phyloP scores from a whole-genome alignment of 2,888 invertebrate genomes.

The Mayetiola destructor region DNA sequence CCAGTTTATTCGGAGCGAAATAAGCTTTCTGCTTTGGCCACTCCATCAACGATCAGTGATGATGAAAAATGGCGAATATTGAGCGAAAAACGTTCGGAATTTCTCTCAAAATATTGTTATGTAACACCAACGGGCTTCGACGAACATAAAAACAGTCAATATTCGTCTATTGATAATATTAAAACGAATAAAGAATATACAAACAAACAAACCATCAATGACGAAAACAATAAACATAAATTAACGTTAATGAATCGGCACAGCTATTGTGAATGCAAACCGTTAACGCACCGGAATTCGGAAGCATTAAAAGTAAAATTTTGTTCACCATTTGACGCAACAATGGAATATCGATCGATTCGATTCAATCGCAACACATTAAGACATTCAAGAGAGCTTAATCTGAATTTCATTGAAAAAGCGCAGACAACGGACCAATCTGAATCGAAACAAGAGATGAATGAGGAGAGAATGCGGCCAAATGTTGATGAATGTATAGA shows the following conservation, averaged over 20 bases:
- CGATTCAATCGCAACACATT: not conserved
- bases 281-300: not conserved
- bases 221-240: too few relatives aligned
- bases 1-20: constrained; percentile 33
- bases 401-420: not conserved
- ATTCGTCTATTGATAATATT: too few relatives aligned
- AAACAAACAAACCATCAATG: too few relatives aligned
- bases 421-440: not conserved
- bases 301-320: not conserved
- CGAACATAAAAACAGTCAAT: too few relatives aligned
- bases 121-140: too few relatives aligned
- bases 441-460: not conserved
- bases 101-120: constrained; percentile 22
- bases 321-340: not conserved
- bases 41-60: too few relatives aligned
- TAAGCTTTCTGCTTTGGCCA: too few relatives aligned
- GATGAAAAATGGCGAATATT: constrained; percentile 35
- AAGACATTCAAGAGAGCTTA: not conserved
- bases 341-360: not conserved
- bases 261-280: constrained; percentile 6
- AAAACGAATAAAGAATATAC: too few relatives aligned
- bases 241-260: too few relatives aligned
- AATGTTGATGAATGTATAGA: too few relatives aligned
- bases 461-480: too few relatives aligned
- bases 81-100: constrained; percentile 28